A percentile compares a stretch with the other conserved stretches of the same genome.
These are phyloP conservation scores for Tinea semifulvella DNA, from an alignment of 2,888 invertebrate species.

Conservation along the genomic window DNA sequence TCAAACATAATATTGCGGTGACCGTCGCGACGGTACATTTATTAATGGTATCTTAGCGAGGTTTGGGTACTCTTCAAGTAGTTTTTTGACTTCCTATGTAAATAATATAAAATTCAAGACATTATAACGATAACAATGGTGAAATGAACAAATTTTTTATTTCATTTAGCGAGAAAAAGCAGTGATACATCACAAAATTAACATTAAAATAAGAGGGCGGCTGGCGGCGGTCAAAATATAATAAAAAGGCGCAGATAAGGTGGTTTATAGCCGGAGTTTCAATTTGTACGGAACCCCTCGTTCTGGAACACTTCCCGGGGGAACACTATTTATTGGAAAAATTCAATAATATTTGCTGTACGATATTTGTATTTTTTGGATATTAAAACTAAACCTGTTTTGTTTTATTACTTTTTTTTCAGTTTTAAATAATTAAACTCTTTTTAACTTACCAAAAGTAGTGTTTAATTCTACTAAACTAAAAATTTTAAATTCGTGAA, in stretches of 20 bases:
- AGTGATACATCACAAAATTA: too few relatives aligned
- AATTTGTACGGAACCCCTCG: constrained; percentile 37
- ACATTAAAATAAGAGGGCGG: not conserved
- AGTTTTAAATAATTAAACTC: too few relatives aligned
- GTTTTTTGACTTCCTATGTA: not conserved
- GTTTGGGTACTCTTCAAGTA: not conserved
- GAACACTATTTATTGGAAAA: constrained; percentile 12
- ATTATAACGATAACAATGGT: not conserved
- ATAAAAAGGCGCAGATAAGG: constrained; percentile 10
- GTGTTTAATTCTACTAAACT: too few relatives aligned
- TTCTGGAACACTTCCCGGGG: not conserved
- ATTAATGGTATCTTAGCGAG: too few relatives aligned
- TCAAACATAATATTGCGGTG: too few relatives aligned
- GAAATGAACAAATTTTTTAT: too few relatives aligned
- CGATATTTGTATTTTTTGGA: not conserved
- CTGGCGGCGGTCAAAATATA: not conserved
- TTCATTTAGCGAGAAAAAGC: too few relatives aligned
- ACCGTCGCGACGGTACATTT: too few relatives aligned
- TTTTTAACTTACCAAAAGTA: too few relatives aligned
- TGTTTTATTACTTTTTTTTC: too few relatives aligned
- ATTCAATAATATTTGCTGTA: constrained; percentile 3
- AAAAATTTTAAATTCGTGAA: too few relatives aligned
- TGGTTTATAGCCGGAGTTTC: constrained; percentile 46
- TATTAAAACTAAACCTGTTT: not conserved
- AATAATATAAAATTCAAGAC: not conserved